Evolutionary conservation across 1,140 invertebrate genomes (phyloP).

Genomic region (Tribolium madens): DNA sequence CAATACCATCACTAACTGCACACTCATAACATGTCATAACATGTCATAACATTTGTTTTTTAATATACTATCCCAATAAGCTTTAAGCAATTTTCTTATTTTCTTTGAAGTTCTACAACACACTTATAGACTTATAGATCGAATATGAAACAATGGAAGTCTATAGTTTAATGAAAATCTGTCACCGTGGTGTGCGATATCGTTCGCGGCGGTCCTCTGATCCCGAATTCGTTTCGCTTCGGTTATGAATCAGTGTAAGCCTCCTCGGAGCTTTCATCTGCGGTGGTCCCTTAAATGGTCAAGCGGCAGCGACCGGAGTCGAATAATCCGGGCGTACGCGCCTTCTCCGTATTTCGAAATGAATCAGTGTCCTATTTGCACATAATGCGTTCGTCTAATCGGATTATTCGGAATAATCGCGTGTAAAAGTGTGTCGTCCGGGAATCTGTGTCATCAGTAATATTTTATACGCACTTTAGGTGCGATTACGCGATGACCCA

Average conservation of each 20-base stretch:
- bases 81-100: too few species aligned
- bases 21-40: too few species aligned
- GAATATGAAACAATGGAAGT: too few species aligned
- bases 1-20: too few species aligned
- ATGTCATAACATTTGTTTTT: too few species aligned
- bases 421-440: conserved; percentile 29
- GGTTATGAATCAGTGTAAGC: conserved; percentile 4
- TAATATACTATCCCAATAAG: too few species aligned
- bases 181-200: not conserved
- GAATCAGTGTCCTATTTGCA: conserved; percentile 25
- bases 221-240: not conserved
- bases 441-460: conserved; percentile 30
- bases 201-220: not conserved
- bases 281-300: conserved; percentile 17
- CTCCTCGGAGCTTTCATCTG: not conserved
- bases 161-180: not conserved
- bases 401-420: conserved; percentile 25
- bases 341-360: not conserved
- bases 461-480: conserved; percentile 29
- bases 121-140: too few species aligned
- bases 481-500: conserved; percentile 28
- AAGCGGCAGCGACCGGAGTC: conserved; percentile 4
- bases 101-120: too few species aligned
- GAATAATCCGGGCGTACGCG: conserved; percentile 19
- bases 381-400: conserved; percentile 20